Evolutionary conservation across 2,113 vertebrate species (phyloP).

Genomic region (Xenopus tropicalis): DNA sequence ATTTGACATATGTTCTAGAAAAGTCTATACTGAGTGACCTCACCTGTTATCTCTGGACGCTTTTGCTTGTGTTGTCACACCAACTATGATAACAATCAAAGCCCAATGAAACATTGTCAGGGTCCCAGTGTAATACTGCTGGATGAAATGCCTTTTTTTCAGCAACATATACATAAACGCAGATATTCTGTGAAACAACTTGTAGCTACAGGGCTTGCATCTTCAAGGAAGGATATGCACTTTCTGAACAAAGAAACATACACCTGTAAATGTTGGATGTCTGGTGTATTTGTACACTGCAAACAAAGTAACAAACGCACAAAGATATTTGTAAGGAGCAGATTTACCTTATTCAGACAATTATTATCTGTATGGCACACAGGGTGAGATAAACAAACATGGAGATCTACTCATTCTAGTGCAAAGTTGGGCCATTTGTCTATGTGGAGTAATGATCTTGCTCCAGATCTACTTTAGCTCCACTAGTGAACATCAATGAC

Average conservation of each 20-base stretch:
- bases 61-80: neutral
- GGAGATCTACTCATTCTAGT: no score
- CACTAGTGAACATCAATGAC: neutral
- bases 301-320: no score
- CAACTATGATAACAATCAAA: neutral
- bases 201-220: no score
- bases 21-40: neutral
- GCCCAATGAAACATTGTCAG: neutral
- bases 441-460: neutral
- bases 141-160: neutral
- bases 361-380: no score
- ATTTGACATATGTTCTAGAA: no score
- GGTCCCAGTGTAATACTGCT: neutral
- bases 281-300: neutral
- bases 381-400: no score
- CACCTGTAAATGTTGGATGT: neutral
- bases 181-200: no score
- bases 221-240: neutral
- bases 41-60: slow-evolving; percentile 4
- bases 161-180: neutral
- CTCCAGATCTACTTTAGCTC: neutral
- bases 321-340: no score
- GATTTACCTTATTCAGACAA: no score
- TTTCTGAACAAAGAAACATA: neutral
- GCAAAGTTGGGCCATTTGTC: no score